Conservation (phyloP, 2,113 vertebrate genomes). For the Pelobates fuscus region DNA sequence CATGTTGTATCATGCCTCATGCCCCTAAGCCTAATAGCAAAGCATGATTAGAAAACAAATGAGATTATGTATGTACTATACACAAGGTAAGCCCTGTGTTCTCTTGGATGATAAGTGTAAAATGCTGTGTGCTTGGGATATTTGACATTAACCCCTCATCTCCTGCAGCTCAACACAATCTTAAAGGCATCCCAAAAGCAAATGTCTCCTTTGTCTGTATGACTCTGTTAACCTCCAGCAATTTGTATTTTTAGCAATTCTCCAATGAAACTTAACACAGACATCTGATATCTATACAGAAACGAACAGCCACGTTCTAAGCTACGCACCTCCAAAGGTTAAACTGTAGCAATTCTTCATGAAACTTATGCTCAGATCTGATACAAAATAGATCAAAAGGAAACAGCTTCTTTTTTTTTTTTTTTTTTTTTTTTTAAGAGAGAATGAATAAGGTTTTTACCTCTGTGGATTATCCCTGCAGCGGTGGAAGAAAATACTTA, state of each 20-base stretch:
- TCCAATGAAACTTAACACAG: not conserved
- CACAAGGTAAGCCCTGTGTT: not conserved
- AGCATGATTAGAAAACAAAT: not conserved
- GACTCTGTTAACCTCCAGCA: not conserved
- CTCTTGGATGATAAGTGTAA: no score
- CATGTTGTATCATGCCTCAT: not conserved
- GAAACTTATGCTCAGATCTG: not conserved
- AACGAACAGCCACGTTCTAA: no score
- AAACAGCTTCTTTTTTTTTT: no score
- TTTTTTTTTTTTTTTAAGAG: no score
- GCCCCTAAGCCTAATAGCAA: not conserved
- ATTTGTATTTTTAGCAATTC: not conserved
- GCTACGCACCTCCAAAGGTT: not conserved
- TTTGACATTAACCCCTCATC: no score
- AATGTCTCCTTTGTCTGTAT: not conserved
- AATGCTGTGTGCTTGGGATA: no score
- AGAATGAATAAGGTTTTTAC: constrained; percentile 25
- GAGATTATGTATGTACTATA: not conserved
- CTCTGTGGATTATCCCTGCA: constrained; percentile 63
- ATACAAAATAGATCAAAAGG: not conserved
- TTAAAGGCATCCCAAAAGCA: no score
- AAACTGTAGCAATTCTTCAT: not conserved
- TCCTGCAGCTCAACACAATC: no score
- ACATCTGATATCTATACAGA: not conserved
- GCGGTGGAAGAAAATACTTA: constrained; percentile 61